Base-by-base conservation (phyloP, 1,140 invertebrate species). In the Diorhabda carinulata region DNA sequence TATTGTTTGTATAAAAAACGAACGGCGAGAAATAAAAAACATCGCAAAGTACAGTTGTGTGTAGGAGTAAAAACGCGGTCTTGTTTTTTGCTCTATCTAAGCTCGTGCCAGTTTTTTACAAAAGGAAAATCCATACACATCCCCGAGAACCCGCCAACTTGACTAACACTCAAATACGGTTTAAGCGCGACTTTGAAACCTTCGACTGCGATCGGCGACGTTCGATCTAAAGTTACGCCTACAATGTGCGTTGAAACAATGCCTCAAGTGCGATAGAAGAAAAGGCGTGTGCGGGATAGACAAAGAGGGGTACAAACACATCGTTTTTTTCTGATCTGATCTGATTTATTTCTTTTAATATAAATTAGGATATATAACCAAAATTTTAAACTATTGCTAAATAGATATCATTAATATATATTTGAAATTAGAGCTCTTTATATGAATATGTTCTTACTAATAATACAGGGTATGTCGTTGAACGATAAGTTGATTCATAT, bases 211-310 rank as follows among this genome's bases (percentile, higher is more conserved):
- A 57, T 69, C 72, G 72, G 64, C 52, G 8, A 41, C 41, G 7
- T 25, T 57, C 72, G 72, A 42, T 10, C 4, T 25, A 5, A 60
- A 58, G 66, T 5, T 57, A 68, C 69, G 69, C 67, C 72, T 44
- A 43, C 47, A 8, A 58, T 44, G 43, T 64, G 68, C 61, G 62
- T 67, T 72, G 63, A 72, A 72, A 72, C 71, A 72, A 72, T 72
- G 71, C 68, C 63, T 10, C 7, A 60, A 67, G 61, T n/a, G 71
- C 66, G 71, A 72, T 9, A 57, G 71, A 4, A 43, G 56, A 43
- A 40, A 2, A 7, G 60, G 56, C 58, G 43, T n/a, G n/a, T 41
- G 44, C 57, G 45, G 8, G 68, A 9, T 3, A 10, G 57, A 69
- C 57, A 6, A 63, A 64, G 71, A 72, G 10, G 56, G 60, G 60